phyloP scores from a whole-genome alignment of 1,140 invertebrate genomes.

The Cydia pomonella region DNA sequence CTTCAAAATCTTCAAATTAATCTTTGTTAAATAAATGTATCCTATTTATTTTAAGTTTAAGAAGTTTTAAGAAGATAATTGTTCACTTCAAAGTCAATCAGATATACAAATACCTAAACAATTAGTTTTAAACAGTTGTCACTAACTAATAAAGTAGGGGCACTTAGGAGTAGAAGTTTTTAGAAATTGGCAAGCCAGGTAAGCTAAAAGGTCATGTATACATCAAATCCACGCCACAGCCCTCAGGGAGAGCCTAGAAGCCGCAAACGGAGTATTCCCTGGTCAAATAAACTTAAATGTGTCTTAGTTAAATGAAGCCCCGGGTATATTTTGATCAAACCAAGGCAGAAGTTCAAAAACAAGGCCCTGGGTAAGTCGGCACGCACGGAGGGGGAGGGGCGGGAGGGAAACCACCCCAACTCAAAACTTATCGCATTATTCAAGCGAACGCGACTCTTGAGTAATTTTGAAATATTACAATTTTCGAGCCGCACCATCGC shows the following conservation, averaged over 20 bases:
- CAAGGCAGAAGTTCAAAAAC: constrained; percentile 71
- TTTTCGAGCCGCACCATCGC: constrained; percentile 68
- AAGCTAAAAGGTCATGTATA: constrained; percentile 1
- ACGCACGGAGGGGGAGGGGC: constrained; percentile 51
- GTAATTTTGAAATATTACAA: constrained; percentile 81
- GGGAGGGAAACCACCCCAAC: constrained; percentile 52
- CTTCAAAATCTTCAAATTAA: too few species aligned
- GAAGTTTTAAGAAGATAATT: too few species aligned
- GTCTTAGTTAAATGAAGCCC: constrained; percentile 51
- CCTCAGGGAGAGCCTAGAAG: constrained; percentile 28
- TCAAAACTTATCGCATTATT: constrained; percentile 77
- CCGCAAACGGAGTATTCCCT: constrained; percentile 26
- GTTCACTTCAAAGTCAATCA: too few species aligned
- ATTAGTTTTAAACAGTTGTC: not conserved
- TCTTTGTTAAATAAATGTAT: too few species aligned
- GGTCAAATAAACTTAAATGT: constrained; percentile 27
- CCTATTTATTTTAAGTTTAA: too few species aligned
- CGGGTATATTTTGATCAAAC: constrained; percentile 71
- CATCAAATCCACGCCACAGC: not conserved
- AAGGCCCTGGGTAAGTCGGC: constrained; percentile 59
- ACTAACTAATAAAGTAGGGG: not conserved
- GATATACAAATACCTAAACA: too few species aligned
- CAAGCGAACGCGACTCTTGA: constrained; percentile 77
- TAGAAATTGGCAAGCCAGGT: not conserved
- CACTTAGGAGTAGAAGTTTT: constrained; percentile 1